Base-by-base conservation (phyloP, 2,113 vertebrate genomes). In the Columba janthina region DNA sequence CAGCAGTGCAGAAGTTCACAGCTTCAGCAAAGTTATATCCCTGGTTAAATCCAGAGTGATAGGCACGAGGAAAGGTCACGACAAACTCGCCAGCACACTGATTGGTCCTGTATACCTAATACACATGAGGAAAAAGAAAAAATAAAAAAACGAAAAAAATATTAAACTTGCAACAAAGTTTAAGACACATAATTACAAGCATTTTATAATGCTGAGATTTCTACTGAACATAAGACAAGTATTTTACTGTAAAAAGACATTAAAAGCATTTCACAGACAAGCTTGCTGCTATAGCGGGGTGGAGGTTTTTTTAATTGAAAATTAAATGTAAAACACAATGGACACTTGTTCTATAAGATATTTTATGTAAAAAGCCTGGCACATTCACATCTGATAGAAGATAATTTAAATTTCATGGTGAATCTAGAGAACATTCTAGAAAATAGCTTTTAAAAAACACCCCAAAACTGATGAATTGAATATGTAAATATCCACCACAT, bases 1-100 rank as follows among this genome's bases (percentile, higher is more conserved):
- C 99, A 88, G 99, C 99, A 48, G 99, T 99, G 97, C 99, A 99
- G 98, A 99, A 99, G 97, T 99, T 99, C 76, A 99, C 99, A 36
- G 99, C 99, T 97, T 99, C 99, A 58, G 99, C 99, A 75, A 99
- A 99, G 98, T 99, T 99, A 97, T 99, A 99, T 57, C 99, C 99
- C 97, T 99, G 99, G 97, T 99, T 99, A 98, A 99, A 99, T 94
- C 99, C 99, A 58, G 99, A 99, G 96, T 99, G 99, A 96, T 99
- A 99, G 54, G 99, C 99, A 95, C 99, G 98, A 76, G 99, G 99
- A 93, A 99, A 99, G 8, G 99, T 99, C 94, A 99, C 99, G 73
- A 99, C 99, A 97, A 99, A 99, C 96, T 99, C 99, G 9, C 99
- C 99, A 48, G 99, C 99, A 93, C 99, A 99, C 95, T 99, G 99